Evolutionary conservation across 2,888 invertebrate genomes (phyloP).

Genomic region (Crioceris asparagi): DNA sequence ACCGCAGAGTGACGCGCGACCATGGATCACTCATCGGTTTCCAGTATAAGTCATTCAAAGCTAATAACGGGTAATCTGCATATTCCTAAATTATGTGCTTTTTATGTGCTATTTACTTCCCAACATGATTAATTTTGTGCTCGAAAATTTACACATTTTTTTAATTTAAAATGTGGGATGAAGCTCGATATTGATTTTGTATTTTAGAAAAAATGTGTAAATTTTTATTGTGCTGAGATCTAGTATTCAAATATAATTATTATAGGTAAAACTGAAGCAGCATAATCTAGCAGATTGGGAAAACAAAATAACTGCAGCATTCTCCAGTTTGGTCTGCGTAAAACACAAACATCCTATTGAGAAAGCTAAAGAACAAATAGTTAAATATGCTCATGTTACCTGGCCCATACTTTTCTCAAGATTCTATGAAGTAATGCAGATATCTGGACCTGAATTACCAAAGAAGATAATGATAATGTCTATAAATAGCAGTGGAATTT

Average conservation of each 20-base stretch:
- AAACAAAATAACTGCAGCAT: slow-evolving; percentile 59
- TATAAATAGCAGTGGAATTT: slow-evolving; percentile 89
- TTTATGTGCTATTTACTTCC: no score
- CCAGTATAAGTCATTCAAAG: no score
- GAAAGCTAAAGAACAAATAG: slow-evolving; percentile 81
- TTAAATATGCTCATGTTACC: slow-evolving; percentile 75
- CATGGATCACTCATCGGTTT: no score
- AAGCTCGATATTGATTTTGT: no score
- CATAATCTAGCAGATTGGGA: slow-evolving; percentile 55
- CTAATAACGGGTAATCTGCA: no score
- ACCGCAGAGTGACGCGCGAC: no score
- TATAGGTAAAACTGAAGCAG: slow-evolving; percentile 25
- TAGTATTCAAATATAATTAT: background rate
- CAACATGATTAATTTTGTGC: no score
- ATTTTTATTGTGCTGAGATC: no score
- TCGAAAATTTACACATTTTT: no score
- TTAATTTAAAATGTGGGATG: no score
- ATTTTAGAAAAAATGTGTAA: no score
- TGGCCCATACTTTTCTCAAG: slow-evolving; percentile 93
- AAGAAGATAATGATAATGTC: slow-evolving; percentile 78
- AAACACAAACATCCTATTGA: slow-evolving; percentile 52
- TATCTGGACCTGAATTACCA: slow-evolving; percentile 55
- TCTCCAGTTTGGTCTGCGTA: slow-evolving; percentile 60
- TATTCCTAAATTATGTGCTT: no score
- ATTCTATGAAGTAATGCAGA: slow-evolving; percentile 73